A percentile compares a stretch with the other conserved stretches of the same genome.
Evolutionary conservation across 2,113 vertebrate genomes (phyloP).

Genomic region (mouse (Mus musculus)): GRCm39 chr10:101634501-101635000

Average conservation of each 20-base stretch:
- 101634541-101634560: neutral
- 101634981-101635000: slow-evolving; percentile 64
- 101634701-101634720: neutral
- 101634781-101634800: neutral
- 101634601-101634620: neutral
- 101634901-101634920: slow-evolving; percentile 49
- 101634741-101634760: neutral
- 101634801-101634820: neutral
- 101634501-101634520: neutral
- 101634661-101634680: neutral
- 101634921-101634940: slow-evolving; percentile 15
- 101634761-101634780: neutral
- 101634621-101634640: neutral
- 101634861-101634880: slow-evolving; percentile 37
- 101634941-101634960: slow-evolving; percentile 14
- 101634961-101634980: slow-evolving; percentile 63
- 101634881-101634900: slow-evolving; percentile 41
- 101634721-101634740: neutral
- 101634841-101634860: neutral
- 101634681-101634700: neutral
- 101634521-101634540: neutral
- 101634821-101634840: neutral
- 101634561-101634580: neutral
- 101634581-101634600: accelerated
- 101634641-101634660: neutral